A percentile compares a stretch with the other conserved stretches of the same genome.
These are phyloP conservation scores for Ivindomyrus marchei DNA, from an alignment of 2,113 vertebrate species.

Conservation along the genomic window DNA sequence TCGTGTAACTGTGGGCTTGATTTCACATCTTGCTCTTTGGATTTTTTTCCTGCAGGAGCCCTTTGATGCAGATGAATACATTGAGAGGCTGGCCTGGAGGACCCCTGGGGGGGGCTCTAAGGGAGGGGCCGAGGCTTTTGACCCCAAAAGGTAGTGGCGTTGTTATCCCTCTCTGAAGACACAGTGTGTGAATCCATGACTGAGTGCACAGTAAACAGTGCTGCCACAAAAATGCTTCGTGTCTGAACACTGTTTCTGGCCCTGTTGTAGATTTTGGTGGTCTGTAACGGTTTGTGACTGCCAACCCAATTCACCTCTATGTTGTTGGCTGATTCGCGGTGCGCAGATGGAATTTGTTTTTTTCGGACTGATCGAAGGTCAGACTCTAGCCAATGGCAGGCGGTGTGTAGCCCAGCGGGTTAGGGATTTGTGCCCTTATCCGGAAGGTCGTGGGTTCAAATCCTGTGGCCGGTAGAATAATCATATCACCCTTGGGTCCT, in stretches of 20 bases:
- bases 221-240: neutral
- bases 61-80: conserved; percentile 98
- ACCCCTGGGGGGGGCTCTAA: conserved; percentile 94
- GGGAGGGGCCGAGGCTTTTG: conserved; percentile 90
- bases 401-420: neutral
- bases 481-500: neutral
- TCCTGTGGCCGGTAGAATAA: neutral
- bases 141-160: conserved; percentile 84
- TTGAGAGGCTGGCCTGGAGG: conserved; percentile 95
- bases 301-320: neutral
- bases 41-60: conserved; percentile 70
- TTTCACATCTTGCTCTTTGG: neutral
- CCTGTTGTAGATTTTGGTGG: neutral
- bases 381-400: neutral
- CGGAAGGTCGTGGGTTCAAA: neutral
- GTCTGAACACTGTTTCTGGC: neutral
- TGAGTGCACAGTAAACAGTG: neutral
- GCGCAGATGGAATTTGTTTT: conserved; percentile 3
- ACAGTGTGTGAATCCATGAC: neutral
- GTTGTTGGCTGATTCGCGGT: neutral
- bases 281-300: neutral
- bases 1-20: neutral
- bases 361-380: neutral
- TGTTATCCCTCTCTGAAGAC: neutral
- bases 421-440: neutral